Evolutionary conservation across 2,113 vertebrate species (phyloP).

Genomic region (Pedionomus torquatus): DNA sequence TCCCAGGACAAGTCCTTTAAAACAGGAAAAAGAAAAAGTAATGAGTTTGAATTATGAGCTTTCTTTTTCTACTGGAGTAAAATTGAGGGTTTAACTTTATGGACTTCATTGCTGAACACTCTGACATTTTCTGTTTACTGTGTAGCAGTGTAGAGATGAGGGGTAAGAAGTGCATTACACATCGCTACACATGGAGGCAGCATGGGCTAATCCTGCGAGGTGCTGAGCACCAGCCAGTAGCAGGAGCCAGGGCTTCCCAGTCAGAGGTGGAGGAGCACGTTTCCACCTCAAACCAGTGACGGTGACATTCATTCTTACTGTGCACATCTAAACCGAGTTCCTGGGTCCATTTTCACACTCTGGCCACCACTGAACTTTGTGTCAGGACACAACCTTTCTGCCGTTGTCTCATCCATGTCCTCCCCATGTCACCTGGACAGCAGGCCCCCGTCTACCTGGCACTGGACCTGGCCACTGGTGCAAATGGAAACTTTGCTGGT

Average conservation of each 20-base stretch:
- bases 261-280: neutral
- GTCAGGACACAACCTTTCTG: neutral
- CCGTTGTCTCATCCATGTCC: rapidly evolving
- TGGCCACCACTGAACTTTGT: neutral
- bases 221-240: neutral
- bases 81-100: neutral
- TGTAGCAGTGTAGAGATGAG: neutral
- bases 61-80: neutral
- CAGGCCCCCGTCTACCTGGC: rapidly evolving
- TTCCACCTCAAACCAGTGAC: neutral
- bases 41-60: neutral
- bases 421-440: neutral
- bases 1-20: neutral
- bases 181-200: neutral
- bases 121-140: neutral
- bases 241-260: neutral
- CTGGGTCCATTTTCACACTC: rapidly evolving
- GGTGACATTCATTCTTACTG: neutral
- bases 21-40: neutral
- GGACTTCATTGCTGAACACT: neutral
- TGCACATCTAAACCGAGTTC: neutral
- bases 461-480: rapidly evolving
- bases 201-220: neutral
- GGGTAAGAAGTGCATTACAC: neutral
- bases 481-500: neutral